Evolutionary conservation across 1,140 invertebrate species (phyloP).

Genomic region (Zaprionus kolodkinae): DNA sequence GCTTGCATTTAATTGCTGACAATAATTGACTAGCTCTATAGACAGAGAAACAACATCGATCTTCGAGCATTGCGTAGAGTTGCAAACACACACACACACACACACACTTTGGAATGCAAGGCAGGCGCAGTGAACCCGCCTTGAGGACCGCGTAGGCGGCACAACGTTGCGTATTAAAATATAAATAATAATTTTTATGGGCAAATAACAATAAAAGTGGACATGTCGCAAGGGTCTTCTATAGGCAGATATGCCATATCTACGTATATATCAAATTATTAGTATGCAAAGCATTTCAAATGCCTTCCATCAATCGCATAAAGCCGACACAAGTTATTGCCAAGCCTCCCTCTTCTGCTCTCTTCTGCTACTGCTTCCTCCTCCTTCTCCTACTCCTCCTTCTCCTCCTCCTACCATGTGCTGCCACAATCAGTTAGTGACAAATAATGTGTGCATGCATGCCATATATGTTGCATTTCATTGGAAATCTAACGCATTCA

Average conservation of each 20-base stretch:
- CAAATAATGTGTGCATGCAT: constrained; percentile 43
- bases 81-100: too few relatives aligned
- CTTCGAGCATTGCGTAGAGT: background rate
- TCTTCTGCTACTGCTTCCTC: too few relatives aligned
- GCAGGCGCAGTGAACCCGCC: background rate
- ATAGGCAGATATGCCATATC: background rate
- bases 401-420: background rate
- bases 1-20: background rate
- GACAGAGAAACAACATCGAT: background rate
- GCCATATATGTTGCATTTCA: constrained; percentile 71
- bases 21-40: background rate
- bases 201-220: constrained; percentile 39
- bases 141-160: constrained; percentile 12
- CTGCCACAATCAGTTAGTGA: constrained; percentile 48
- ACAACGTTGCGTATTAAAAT: constrained; percentile 20
- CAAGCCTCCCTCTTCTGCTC: background rate
- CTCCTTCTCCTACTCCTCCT: background rate
- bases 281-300: constrained; percentile 75
- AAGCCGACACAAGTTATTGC: constrained; percentile 19
- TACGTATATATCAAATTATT: constrained; percentile 27
- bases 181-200: constrained; percentile 42
- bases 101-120: constrained; percentile 1
- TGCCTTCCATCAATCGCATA: constrained; percentile 44
- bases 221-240: constrained; percentile 1
- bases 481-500: constrained; percentile 81